Conservation (phyloP, 2,888 invertebrate genomes). For the Phrixothrix hirtus region DNA sequence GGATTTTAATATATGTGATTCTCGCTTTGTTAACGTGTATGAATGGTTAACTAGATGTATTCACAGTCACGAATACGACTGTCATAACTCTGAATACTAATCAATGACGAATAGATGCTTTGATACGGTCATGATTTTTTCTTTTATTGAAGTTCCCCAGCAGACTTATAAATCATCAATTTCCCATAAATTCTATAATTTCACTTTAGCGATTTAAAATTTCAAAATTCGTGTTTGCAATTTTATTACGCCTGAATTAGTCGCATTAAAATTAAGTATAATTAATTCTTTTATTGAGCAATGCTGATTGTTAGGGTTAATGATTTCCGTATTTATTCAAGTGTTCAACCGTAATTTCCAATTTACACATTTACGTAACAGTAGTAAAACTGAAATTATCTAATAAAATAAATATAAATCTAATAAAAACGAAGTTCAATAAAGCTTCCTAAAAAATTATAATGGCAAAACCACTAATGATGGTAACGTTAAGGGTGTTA, state of each 20-base stretch:
- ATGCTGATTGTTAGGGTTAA: no score
- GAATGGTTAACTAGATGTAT: constrained; percentile 59
- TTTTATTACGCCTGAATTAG: no score
- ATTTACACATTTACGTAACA: no score
- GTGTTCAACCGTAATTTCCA: no score
- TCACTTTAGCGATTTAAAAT: no score
- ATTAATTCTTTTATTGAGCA: no score
- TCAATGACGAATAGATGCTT: constrained; percentile 57
- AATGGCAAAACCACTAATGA: constrained; percentile 44
- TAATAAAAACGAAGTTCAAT: constrained; percentile 6
- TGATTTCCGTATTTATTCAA: no score
- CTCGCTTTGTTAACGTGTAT: constrained; percentile 51
- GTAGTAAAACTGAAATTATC: no score
- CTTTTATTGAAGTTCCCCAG: constrained; percentile 37
- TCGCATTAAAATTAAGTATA: no score
- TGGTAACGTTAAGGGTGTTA: constrained; percentile 44
- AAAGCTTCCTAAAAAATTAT: constrained; percentile 13
- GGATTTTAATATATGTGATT: constrained; percentile 53
- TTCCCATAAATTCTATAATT: no score
- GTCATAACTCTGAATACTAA: constrained; percentile 57
- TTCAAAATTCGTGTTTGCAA: no score
- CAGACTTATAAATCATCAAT: neutral
- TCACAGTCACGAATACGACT: constrained; percentile 56
- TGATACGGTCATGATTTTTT: constrained; percentile 48
- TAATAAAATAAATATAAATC: no score